Conservation (phyloP, 2,888 invertebrate species). For the Diaperis boleti region DNA sequence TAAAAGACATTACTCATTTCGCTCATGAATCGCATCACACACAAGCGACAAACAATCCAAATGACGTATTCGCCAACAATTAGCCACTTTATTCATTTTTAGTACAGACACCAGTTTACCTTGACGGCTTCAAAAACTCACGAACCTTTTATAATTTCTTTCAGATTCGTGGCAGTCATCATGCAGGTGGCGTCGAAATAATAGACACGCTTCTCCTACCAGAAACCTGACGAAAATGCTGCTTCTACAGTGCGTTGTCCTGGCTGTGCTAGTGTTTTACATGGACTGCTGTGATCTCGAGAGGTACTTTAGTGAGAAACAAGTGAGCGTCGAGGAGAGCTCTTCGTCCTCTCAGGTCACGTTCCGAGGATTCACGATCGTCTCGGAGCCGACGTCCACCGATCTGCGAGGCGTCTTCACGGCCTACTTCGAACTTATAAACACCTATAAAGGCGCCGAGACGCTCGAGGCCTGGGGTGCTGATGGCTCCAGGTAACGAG, state of each 20-base stretch:
- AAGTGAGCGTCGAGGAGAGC: conserved; percentile 65
- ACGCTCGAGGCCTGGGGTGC: conserved; percentile 59
- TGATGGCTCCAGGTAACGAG: conserved; percentile 60
- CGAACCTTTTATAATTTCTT: neutral
- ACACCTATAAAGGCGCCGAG: conserved; percentile 65
- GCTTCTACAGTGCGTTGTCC: conserved; percentile 14
- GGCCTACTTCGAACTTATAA: conserved; percentile 65
- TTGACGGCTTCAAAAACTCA: conserved; percentile 22
- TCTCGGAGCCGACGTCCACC: conserved; percentile 50
- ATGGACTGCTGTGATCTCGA: conserved; percentile 60
- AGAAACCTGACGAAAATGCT: neutral
- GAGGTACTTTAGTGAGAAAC: conserved; percentile 60
- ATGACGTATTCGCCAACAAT: conserved; percentile 9
- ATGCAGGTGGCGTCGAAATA: conserved; percentile 10
- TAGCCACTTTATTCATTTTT: conserved; percentile 9
- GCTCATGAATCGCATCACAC: too few relatives aligned
- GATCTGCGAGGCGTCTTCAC: conserved; percentile 58
- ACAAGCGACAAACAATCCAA: conserved; percentile 12
- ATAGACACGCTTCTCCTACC: too few relatives aligned
- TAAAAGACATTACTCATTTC: too few relatives aligned
- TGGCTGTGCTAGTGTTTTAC: conserved; percentile 19
- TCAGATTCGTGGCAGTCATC: conserved; percentile 7
- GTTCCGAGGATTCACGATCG: conserved; percentile 63
- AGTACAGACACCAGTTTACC: conserved; percentile 23
- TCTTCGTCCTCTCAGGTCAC: conserved; percentile 60